Conservation (phyloP, 2,888 invertebrate species). For the Eupelmus urozonus region DNA sequence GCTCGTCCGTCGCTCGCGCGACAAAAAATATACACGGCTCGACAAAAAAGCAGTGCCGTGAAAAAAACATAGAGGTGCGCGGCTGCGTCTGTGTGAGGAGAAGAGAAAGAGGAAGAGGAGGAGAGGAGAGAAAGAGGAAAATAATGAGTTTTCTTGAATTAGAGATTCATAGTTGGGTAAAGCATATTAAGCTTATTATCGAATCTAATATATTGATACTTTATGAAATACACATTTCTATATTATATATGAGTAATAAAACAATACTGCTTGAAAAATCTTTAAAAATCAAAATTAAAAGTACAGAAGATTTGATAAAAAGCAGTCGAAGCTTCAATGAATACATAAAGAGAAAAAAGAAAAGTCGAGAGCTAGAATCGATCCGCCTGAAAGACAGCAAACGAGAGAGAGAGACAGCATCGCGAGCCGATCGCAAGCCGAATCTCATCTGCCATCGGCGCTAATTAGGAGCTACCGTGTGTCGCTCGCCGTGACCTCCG, state of each 20-base stretch:
- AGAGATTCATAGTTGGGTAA: no score
- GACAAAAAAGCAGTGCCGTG: slow-evolving; percentile 16
- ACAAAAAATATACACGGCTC: slow-evolving; percentile 47
- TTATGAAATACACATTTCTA: no score
- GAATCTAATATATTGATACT: no score
- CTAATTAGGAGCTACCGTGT: slow-evolving; percentile 59
- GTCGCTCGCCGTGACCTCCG: slow-evolving; percentile 31
- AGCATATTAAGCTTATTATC: no score
- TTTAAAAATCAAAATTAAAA: no score
- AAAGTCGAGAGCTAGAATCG: no score
- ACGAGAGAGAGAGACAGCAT: neutral
- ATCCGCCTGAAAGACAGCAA: neutral
- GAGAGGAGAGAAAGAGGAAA: neutral
- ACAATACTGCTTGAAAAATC: no score
- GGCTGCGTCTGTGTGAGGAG: neutral
- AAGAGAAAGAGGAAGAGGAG: neutral
- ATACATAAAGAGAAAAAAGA: no score
- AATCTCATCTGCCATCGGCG: slow-evolving; percentile 59
- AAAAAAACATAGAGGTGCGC: neutral
- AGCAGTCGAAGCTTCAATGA: no score
- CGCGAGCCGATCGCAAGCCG: slow-evolving; percentile 10
- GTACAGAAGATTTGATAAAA: no score
- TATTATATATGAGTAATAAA: no score
- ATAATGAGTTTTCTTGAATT: no score
- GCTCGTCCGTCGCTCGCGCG: slow-evolving; percentile 6